phyloP scores from a whole-genome alignment of 2,888 invertebrate genomes.

The Drosophila picticornis region DNA sequence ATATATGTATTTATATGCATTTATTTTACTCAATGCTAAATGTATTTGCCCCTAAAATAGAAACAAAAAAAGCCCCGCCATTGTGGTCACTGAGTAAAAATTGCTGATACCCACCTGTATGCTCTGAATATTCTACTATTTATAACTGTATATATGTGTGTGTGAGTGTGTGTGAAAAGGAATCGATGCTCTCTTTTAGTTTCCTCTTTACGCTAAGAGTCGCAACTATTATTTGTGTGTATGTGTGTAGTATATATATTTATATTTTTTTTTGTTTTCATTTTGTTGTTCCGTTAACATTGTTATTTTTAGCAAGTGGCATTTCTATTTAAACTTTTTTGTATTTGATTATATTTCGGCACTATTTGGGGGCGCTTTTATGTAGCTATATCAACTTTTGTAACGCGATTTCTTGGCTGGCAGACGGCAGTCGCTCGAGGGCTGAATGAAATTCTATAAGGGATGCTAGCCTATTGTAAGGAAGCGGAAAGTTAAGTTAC shows the following conservation, averaged over 20 bases:
- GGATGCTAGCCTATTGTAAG: constrained; percentile 24
- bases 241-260: not conserved
- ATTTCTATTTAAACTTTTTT: constrained; percentile 73
- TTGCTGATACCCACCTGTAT: constrained; percentile 46
- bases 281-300: constrained; percentile 27
- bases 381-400: constrained; percentile 30
- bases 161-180: constrained; percentile 3
- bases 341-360: constrained; percentile 53
- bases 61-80: constrained; percentile 3
- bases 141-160: not conserved
- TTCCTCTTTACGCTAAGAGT: constrained; percentile 25
- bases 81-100: constrained; percentile 19
- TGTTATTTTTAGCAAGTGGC: constrained; percentile 67
- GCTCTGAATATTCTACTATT: constrained; percentile 15
- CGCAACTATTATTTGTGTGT: constrained; percentile 36
- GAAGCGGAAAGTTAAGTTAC: constrained; percentile 43
- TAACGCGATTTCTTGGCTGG: constrained; percentile 51
- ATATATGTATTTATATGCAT: constrained; percentile 2
- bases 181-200: constrained; percentile 29
- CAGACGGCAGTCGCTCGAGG: constrained; percentile 19
- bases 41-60: constrained; percentile 13
- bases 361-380: constrained; percentile 12
- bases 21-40: constrained; percentile 10
- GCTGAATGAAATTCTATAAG: constrained; percentile 52
- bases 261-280: constrained; percentile 13